Evolutionary conservation across 1,140 invertebrate species (phyloP).

Genomic region (Meteorus sp.): DNA sequence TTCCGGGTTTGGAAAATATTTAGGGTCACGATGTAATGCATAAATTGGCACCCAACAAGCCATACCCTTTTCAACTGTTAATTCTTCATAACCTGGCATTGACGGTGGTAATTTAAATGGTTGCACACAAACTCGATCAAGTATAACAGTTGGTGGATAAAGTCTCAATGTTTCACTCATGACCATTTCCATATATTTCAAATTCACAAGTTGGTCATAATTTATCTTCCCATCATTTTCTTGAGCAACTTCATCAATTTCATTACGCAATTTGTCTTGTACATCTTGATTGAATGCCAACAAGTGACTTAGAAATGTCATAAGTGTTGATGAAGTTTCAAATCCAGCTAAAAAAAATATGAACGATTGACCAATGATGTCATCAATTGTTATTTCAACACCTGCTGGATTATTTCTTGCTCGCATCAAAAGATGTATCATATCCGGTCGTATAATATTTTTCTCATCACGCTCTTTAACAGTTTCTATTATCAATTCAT

Average conservation of each 20-base stretch:
- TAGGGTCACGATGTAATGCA: constrained; percentile 58
- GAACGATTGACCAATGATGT: constrained; percentile 43
- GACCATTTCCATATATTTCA: constrained; percentile 43
- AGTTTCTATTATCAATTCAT: constrained; percentile 30
- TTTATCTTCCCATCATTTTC: constrained; percentile 31
- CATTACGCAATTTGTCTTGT: constrained; percentile 52
- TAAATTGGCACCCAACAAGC: constrained; percentile 52
- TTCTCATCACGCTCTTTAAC: constrained; percentile 34
- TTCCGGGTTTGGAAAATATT: constrained; percentile 58
- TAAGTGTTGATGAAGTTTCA: constrained; percentile 49
- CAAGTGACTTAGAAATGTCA: constrained; percentile 50
- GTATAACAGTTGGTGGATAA: constrained; percentile 61
- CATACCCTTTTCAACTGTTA: constrained; percentile 39
- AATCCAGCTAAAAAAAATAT: constrained; percentile 52
- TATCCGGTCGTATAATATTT: constrained; percentile 38
- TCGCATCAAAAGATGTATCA: constrained; percentile 48
- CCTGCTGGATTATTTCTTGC: constrained; percentile 33
- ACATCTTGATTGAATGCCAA: constrained; percentile 61
- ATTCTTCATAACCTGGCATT: constrained; percentile 21
- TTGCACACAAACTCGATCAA: constrained; percentile 57
- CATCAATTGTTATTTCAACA: constrained; percentile 31
- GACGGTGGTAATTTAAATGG: constrained; percentile 32
- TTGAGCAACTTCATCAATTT: constrained; percentile 41
- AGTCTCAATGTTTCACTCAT: constrained; percentile 60
- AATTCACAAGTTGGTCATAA: constrained; percentile 33